phyloP scores from a whole-genome alignment of 2,797 vertebrate genomes.

The Gobionotothen gibberifrons region DNA sequence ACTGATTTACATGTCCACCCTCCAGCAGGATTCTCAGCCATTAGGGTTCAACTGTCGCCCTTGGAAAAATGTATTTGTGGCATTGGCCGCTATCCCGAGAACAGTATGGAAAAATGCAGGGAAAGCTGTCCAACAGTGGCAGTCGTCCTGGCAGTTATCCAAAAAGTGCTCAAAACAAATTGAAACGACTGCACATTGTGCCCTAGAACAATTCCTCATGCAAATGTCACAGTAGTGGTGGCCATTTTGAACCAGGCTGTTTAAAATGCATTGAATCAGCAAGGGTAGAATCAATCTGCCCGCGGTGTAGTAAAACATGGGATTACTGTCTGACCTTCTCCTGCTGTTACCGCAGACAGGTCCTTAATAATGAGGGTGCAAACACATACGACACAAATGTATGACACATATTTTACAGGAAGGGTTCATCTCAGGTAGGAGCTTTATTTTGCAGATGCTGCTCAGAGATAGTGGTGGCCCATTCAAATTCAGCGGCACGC shows the following conservation, averaged over 20 bases:
- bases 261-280: constrained; percentile 84
- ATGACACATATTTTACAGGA: constrained; percentile 50
- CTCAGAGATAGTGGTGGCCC: constrained; percentile 11
- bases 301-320: constrained; percentile 76
- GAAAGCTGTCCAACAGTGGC: constrained; percentile 30
- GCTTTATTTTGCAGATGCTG: constrained; percentile 30
- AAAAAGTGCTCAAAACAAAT: constrained; percentile 61
- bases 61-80: constrained; percentile 12
- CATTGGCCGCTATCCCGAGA: constrained; percentile 18
- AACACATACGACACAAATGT: constrained; percentile 64
- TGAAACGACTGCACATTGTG: constrained; percentile 62
- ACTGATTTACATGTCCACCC: constrained; percentile 30
- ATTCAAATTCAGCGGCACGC: constrained; percentile 46
- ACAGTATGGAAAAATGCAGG: constrained; percentile 16
- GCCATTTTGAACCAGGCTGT: constrained; percentile 77
- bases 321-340: constrained; percentile 82
- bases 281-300: constrained; percentile 79
- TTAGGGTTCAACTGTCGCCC: constrained; percentile 26
- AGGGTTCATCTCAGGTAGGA: constrained; percentile 45
- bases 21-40: constrained; percentile 5
- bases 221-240: constrained; percentile 76
- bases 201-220: constrained; percentile 75
- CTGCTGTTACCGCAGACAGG: constrained; percentile 63
- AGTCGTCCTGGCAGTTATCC: constrained; percentile 52
- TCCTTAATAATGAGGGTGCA: constrained; percentile 61